A percentile compares a stretch with the other conserved stretches of the same genome.
These are phyloP conservation scores for Ephialtes manifestator DNA, from an alignment of 2,888 invertebrate genomes.

Conservation along the genomic window DNA sequence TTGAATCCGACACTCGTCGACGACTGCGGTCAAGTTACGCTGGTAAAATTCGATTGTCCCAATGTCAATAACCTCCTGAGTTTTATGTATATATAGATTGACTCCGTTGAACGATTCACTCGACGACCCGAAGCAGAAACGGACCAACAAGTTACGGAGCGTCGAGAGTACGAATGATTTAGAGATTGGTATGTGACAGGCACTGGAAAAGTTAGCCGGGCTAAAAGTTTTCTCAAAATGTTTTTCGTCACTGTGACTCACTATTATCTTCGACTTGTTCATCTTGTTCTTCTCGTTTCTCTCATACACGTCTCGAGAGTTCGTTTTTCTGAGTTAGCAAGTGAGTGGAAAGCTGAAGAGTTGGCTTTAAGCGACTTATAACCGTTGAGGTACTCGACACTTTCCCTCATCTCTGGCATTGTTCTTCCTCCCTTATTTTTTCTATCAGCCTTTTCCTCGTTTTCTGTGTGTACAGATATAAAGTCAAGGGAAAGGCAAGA, in stretches of 20 bases:
- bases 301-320: slow-evolving; percentile 4
- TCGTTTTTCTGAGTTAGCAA: slow-evolving; percentile 34
- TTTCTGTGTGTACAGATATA: slow-evolving; percentile 5
- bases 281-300: neutral
- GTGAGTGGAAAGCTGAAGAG: slow-evolving; percentile 47
- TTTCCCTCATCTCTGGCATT: slow-evolving; percentile 25
- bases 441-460: slow-evolving; percentile 7
- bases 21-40: slow-evolving; percentile 35
- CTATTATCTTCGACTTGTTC: slow-evolving; percentile 9
- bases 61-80: slow-evolving; percentile 38
- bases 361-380: slow-evolving; percentile 56
- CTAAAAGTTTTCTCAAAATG: slow-evolving; percentile 37
- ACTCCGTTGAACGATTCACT: slow-evolving; percentile 32
- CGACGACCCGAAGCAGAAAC: neutral
- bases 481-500: slow-evolving; percentile 5
- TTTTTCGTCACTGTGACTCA: slow-evolving; percentile 33
- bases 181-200: slow-evolving; percentile 24
- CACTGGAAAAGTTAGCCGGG: neutral
- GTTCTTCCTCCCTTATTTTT: slow-evolving; percentile 29
- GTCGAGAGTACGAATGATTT: slow-evolving; percentile 28
- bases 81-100: slow-evolving; percentile 11
- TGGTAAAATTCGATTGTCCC: slow-evolving; percentile 49
- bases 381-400: slow-evolving; percentile 38
- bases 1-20: slow-evolving; percentile 46
- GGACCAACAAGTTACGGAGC: slow-evolving; percentile 42